Conservation (phyloP, 2,888 invertebrate genomes). For the Campoplex nolae region DNA sequence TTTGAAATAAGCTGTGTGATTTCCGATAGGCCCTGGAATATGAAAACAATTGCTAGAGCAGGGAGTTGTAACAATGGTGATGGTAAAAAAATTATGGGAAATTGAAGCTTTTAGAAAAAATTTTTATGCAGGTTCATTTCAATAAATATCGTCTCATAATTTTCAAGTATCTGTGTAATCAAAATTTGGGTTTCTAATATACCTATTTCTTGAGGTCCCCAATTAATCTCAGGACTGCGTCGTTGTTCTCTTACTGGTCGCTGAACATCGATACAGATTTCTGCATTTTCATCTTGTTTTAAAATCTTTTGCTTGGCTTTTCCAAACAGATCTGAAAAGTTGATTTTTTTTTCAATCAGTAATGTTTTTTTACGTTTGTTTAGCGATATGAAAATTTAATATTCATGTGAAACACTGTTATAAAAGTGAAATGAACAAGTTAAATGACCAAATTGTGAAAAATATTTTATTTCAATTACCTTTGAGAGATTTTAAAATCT, state of each 20-base stretch:
- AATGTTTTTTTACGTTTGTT: neutral
- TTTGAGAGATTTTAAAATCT: conserved; percentile 92
- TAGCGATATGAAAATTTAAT: neutral
- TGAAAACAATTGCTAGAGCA: neutral
- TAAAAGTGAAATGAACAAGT: too few relatives aligned
- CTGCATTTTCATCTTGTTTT: conserved; percentile 88
- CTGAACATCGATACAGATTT: conserved; percentile 71
- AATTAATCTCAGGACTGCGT: conserved; percentile 82
- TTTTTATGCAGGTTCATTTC: neutral
- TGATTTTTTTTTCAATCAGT: neutral
- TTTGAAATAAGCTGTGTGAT: conserved; percentile 92
- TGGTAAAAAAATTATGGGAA: neutral
- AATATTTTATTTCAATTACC: conserved; percentile 84
- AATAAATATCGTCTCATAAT: neutral
- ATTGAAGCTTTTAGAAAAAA: neutral
- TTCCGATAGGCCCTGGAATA: conserved; percentile 86
- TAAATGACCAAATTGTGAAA: neutral
- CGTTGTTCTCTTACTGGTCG: conserved; percentile 48
- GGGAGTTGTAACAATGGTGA: too few relatives aligned
- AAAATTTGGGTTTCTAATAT: conserved; percentile 10
- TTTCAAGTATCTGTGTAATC: neutral
- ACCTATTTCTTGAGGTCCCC: conserved; percentile 89
- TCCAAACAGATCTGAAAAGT: conserved; percentile 88
- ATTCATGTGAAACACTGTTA: neutral
- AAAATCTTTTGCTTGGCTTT: conserved; percentile 96